These are phyloP conservation scores for Leptura quadrifasciata DNA, from an alignment of 2,888 invertebrate species.

Conservation along the genomic window DNA sequence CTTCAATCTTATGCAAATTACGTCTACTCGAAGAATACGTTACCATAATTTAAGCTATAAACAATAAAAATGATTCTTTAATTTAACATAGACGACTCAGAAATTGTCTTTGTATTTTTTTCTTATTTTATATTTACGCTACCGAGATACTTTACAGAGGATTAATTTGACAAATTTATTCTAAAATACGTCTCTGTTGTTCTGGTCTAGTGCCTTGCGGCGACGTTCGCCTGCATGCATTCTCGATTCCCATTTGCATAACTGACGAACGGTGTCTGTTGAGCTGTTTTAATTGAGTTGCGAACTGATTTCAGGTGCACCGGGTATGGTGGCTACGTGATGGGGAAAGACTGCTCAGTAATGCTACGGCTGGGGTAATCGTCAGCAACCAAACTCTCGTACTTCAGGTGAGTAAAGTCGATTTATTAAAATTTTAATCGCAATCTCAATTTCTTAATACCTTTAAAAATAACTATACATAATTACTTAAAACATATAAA, in stretches of 20 bases:
- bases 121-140: not conserved
- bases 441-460: not conserved
- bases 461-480: not conserved
- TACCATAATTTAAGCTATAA: no score
- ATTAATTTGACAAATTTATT: slow-evolving; percentile 35
- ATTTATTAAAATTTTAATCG: not conserved
- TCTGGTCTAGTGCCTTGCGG: slow-evolving; percentile 27
- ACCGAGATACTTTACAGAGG: not conserved
- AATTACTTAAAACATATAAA: not conserved
- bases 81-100: not conserved
- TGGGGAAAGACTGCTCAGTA: slow-evolving; percentile 82
- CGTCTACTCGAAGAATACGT: no score
- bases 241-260: slow-evolving; percentile 53
- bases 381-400: slow-evolving; percentile 89
- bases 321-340: slow-evolving; percentile 74
- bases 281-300: slow-evolving; percentile 55
- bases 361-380: slow-evolving; percentile 84
- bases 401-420: slow-evolving; percentile 77
- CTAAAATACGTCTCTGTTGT: slow-evolving; percentile 21
- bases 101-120: not conserved
- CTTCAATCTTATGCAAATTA: no score
- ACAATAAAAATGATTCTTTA: not conserved
- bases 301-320: slow-evolving; percentile 68
- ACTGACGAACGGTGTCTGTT: slow-evolving; percentile 45
- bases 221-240: slow-evolving; percentile 27